Conservation (phyloP, 2,797 vertebrate species). For the Pitangus sulphuratus region DNA sequence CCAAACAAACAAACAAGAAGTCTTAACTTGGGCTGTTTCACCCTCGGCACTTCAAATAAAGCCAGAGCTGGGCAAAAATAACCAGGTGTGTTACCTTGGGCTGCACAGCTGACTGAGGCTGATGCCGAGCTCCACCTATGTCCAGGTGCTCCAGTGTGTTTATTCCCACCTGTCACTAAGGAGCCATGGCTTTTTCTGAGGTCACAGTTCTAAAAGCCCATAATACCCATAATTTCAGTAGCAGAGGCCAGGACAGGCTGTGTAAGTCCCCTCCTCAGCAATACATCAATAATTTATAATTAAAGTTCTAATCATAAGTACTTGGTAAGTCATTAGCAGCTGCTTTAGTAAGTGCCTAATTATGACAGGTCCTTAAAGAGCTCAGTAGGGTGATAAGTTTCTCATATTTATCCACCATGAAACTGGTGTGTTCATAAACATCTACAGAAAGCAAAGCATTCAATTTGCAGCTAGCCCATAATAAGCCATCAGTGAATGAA, state of each 20-base stretch:
- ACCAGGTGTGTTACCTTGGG: neutral
- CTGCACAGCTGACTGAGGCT: neutral
- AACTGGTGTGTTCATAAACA: neutral
- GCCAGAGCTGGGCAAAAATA: neutral
- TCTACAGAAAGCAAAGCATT: neutral
- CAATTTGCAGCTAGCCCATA: neutral
- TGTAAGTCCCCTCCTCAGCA: neutral
- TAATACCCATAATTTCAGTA: neutral
- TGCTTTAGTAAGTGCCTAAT: constrained; percentile 16
- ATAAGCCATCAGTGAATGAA: neutral
- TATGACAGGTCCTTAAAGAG: neutral
- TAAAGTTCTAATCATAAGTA: neutral
- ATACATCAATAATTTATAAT: neutral
- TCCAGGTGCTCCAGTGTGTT: neutral
- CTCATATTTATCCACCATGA: neutral
- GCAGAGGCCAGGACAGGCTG: neutral
- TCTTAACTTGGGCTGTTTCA: neutral
- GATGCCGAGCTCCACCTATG: fast-evolving
- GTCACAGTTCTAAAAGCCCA: neutral
- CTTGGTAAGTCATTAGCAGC: neutral
- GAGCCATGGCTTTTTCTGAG: neutral
- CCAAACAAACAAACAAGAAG: neutral
- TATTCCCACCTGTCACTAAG: neutral
- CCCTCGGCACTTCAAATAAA: neutral
- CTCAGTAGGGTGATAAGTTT: neutral